Percentiles rank a stretch among this genome's conserved stretches.
Evolutionary conservation across 2,797 vertebrate genomes (phyloP).

Genomic region (Heteromormyrus szaboi): DNA sequence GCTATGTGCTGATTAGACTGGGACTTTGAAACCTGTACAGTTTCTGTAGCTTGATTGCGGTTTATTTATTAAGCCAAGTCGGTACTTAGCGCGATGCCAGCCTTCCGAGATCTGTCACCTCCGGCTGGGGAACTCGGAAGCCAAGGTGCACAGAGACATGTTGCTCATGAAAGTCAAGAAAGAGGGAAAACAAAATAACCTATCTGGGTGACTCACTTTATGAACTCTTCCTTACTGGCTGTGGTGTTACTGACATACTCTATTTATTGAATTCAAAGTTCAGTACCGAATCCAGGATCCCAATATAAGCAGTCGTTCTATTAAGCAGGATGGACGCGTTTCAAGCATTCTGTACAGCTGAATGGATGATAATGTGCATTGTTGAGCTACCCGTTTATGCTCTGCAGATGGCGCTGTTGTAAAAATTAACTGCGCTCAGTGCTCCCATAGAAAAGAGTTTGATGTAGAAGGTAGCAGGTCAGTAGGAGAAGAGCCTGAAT

Average conservation of each 20-base stretch:
- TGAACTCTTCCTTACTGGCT: background rate
- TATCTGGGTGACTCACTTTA: background rate
- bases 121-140: background rate
- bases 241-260: background rate
- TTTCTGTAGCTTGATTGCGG: conserved; percentile 1
- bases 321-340: background rate
- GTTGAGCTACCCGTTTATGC: background rate
- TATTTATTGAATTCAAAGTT: background rate
- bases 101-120: background rate
- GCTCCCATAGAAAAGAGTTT: background rate
- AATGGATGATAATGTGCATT: background rate
- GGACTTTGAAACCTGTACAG: background rate
- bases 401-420: background rate
- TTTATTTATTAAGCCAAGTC: background rate
- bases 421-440: background rate
- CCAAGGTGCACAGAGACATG: background rate
- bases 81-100: background rate
- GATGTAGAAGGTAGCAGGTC: background rate
- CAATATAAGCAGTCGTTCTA: background rate
- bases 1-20: background rate
- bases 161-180: background rate
- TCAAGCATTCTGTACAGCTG: background rate
- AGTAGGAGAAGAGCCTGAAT: background rate
- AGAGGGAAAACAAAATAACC: background rate
- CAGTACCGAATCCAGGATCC: background rate